Evolutionary conservation across 2,888 invertebrate genomes (phyloP), one percentile per base, ranked within the genome.

Genomic region (Pseudococcus viburni): DNA sequence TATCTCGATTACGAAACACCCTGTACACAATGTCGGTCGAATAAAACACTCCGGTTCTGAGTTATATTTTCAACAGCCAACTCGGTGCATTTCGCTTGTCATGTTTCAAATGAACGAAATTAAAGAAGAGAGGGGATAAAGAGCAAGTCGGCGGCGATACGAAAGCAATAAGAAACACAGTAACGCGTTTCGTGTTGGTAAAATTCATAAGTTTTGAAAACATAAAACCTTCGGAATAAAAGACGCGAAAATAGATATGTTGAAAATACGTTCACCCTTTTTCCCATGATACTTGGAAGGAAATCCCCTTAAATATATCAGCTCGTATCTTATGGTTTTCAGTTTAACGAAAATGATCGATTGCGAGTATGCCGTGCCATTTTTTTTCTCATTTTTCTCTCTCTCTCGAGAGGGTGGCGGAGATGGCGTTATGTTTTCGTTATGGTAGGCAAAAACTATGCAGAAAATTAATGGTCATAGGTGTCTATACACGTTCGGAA

Each of bases 281-380:
- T 77, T 77, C 80, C 80, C 80, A 39, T 83, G 80, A 83, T 83
- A 46, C 11, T 83, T n/a, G 17, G 80, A 46, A 83, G 42, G 46
- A 83, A 83, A 83, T 46, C 80, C 80, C 46, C 17, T 83, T 83
- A 42, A 77, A 83, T 83, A 83, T 83, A 83, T 83, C 80, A 46
- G 46, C 46, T 83, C 46, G 80, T 83, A 83, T 83, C 80, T 46
- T 39, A 83, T 39, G 46, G 80, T 83, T 83, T 83, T 83, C 80
- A 46, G 80, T 83, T 83, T 83, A 83, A 83, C 80, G 19, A 83
- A 83, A 46, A 83, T 83, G 80, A 83, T 83, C 80, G 80, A 83
- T 83, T 46, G 80, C 80, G 46, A 83, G 80, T 39, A 19, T 42
- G 42, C 77, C n/a, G 17, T 73, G n/a, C 42, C 39, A 80, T 80